Conservation (phyloP, 2,113 vertebrate genomes). For the Poeciliopsis turrubarensis region DNA sequence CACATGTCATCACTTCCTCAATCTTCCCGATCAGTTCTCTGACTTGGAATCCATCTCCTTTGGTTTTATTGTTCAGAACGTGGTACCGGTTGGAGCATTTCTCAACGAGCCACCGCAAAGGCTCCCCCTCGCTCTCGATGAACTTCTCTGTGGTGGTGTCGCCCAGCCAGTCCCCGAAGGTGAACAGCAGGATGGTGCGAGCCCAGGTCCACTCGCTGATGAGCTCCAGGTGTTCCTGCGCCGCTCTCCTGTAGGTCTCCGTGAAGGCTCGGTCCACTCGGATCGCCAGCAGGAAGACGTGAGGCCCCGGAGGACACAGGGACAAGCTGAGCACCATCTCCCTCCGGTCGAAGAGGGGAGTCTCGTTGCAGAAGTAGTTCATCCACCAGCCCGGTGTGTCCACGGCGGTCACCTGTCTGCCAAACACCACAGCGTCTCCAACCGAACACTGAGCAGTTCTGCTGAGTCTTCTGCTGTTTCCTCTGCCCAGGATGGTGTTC, state of each 20-base stretch:
- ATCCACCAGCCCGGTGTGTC: slow-evolving; percentile 81
- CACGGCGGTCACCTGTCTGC: slow-evolving; percentile 68
- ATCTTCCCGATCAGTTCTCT: slow-evolving; percentile 73
- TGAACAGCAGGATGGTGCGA: slow-evolving; percentile 64
- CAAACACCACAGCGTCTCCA: slow-evolving; percentile 38
- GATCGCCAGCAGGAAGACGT: slow-evolving; percentile 72
- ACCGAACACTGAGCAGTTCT: slow-evolving; percentile 56
- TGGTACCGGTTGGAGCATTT: slow-evolving; percentile 70
- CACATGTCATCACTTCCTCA: slow-evolving; percentile 57
- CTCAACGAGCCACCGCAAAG: slow-evolving; percentile 61
- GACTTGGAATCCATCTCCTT: slow-evolving; percentile 68
- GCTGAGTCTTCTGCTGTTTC: background rate
- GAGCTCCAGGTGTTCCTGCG: slow-evolving; percentile 69
- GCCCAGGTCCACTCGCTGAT: slow-evolving; percentile 61
- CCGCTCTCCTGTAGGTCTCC: slow-evolving; percentile 62
- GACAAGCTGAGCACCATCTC: slow-evolving; percentile 59
- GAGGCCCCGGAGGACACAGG: slow-evolving; percentile 69
- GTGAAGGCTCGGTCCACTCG: slow-evolving; percentile 73
- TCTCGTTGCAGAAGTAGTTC: slow-evolving; percentile 73
- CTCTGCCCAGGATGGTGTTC: slow-evolving; percentile 66
- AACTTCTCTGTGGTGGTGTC: slow-evolving; percentile 54
- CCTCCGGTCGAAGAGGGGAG: slow-evolving; percentile 60
- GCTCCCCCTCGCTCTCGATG: slow-evolving; percentile 72
- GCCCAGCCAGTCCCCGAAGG: slow-evolving; percentile 73
- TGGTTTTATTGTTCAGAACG: slow-evolving; percentile 65